Base-by-base conservation (phyloP, 2,113 vertebrate genomes). In the Etheostoma cragini region DNA sequence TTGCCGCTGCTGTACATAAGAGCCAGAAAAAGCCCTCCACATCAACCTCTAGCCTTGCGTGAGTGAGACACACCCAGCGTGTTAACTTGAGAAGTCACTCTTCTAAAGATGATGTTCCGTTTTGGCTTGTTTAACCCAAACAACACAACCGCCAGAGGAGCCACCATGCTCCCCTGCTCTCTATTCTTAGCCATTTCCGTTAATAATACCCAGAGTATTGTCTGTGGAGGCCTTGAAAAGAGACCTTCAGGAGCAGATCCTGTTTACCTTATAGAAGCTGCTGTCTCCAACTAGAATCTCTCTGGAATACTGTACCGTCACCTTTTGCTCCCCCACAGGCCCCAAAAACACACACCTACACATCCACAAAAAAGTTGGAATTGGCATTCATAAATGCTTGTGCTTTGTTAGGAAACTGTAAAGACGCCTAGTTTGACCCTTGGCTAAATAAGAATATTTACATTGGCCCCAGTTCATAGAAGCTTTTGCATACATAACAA, bases 141-240 rank as follows among this genome's bases (percentile, higher is more conserved):
- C 92, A 93, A 93, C 87, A 80, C 35, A 58, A 61, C 57, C 24
- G 75, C 81, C 90, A 93, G 84, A 85, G 87, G 87, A 93, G 91
- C 91, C 87, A 92, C 93, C 91, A 92, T 78, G 81, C 92, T 93
- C 89, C 81, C 82, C 80, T 91, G 89, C 88, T 89, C 93, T 93
- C 94, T 95, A 95, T 95, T 95, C 94, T 94, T 95, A 95, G 94
- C 88, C 82, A 69, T 91, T 95, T 95, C 95, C 93, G 88, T 94
- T 94, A 91, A 94, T 91, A 94, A 94, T 93, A 94, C 83, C 89
- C 92, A 94, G 91, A 92, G 94, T 91, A 95, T 95, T 94, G 95
- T 95, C 94, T 95, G 92, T 74, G 85, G 90, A 88, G 89, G 91
- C 92, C 93, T 93, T 94, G 91, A 93, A 87, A 88, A 93, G 89